Evolutionary conservation across 2,113 vertebrate species (phyloP), one percentile per base, ranked within the genome.

Genomic region (Aramus guarauna): DNA sequence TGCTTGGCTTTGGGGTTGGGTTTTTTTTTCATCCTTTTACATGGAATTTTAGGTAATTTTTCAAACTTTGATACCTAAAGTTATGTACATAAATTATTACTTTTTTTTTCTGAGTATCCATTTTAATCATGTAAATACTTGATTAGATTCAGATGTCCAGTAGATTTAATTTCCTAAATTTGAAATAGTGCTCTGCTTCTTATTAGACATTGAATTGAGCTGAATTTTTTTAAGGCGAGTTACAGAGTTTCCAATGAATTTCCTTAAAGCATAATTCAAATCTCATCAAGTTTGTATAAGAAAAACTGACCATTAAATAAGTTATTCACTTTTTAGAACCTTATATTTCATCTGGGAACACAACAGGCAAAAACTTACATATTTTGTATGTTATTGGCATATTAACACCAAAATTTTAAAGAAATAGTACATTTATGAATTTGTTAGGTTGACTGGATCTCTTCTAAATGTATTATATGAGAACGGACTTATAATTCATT

Each of bases 341-440:
- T 59, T 88, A 74, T 77, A 64, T 47, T 83, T 90, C 74, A 71
- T 95, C 59, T 89, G 47, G 7, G 22, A 94, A 90, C 84, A 66
- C 2, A 94, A 24, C 6, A 90, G 59, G 41, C 14, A 94, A 90
- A 89, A 85, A 3, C 0, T 30, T 76, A n/a, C 56, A 9, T 84
- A 90, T 80, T 80, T 91, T 15, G 3, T 62, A 29, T 59, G 34
- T 74, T 86, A 50, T 36, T 76, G 82, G 9, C 36, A 80, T 74
- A 52, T 77, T 52, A 64, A 43, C 26, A 67, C 11, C 1, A 73
- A 56, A 1, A 16, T 52, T 60, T 5, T 0, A 0, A 10, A 63
- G 12, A 84, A 90, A 26, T 15, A 59, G 1, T 53, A 0, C 81
- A 32, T 80, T 80, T 41, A 84, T 73, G 3, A 62, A 73, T 95